Conservation (phyloP, 2,888 invertebrate species). For the Zele albiditarsus region DNA sequence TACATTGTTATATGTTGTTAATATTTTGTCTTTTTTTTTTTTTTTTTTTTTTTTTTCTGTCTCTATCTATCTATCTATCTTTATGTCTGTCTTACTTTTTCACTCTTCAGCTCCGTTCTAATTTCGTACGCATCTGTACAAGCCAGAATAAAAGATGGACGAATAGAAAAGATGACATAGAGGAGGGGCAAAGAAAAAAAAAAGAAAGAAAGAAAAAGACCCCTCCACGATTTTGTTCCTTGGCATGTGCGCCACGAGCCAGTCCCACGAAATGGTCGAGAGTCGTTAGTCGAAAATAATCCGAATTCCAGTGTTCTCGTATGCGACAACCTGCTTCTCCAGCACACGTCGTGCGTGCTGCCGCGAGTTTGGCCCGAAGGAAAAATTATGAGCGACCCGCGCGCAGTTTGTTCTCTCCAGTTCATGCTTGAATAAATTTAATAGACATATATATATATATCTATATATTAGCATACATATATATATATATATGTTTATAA, state of each 20-base stretch:
- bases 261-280: conserved; percentile 46
- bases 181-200: conserved; percentile 16
- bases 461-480: too few relatives aligned
- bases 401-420: neutral
- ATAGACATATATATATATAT: neutral
- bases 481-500: neutral
- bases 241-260: conserved; percentile 42
- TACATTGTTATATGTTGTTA: neutral
- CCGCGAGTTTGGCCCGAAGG: conserved; percentile 13
- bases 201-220: conserved; percentile 19
- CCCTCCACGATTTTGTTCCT: conserved; percentile 21
- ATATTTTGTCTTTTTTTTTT: neutral
- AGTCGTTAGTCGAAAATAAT: conserved; percentile 53
- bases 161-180: conserved; percentile 15
- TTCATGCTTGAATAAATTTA: conserved; percentile 11
- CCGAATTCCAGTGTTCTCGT: conserved; percentile 47
- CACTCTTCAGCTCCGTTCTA: neutral
- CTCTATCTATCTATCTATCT: neutral
- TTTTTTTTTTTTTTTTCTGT: neutral
- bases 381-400: conserved; percentile 17
- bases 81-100: neutral
- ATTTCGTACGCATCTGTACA: conserved; percentile 4
- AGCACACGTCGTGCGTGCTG: conserved; percentile 30
- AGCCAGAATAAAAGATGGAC: conserved; percentile 13
- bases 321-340: conserved; percentile 49